Percentiles rank a stretch among this genome's conserved stretches.
Evolutionary conservation across 2,113 vertebrate genomes (phyloP).

Genomic region (Myodes glareolus): DNA sequence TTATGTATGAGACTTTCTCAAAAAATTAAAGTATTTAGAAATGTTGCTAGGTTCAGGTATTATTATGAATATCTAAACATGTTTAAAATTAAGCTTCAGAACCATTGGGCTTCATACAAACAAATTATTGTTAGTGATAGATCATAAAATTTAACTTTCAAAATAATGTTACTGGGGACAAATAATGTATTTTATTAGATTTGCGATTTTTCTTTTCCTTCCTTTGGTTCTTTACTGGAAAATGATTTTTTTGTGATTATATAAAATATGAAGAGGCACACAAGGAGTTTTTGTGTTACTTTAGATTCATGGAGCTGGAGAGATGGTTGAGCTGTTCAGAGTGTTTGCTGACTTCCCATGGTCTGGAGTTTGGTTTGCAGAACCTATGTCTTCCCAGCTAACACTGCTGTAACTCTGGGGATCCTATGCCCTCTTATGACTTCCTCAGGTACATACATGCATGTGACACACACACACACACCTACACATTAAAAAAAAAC

Average conservation of each 20-base stretch:
- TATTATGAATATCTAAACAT: not conserved
- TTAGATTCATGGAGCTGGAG: not conserved
- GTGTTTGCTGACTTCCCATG: not conserved
- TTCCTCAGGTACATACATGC: not conserved
- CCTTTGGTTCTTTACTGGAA: not conserved
- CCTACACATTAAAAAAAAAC: not conserved
- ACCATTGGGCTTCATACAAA: not conserved
- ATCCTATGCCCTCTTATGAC: not conserved
- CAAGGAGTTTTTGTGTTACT: not conserved
- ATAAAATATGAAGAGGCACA: not conserved
- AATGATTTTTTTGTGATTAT: not conserved
- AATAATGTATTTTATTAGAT: not conserved
- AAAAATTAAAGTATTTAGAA: not conserved
- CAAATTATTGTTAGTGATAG: not conserved
- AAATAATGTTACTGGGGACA: not conserved
- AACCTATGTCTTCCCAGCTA: not conserved
- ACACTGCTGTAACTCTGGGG: not conserved
- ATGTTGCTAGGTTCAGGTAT: not conserved
- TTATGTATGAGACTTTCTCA: not conserved
- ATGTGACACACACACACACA: not conserved
- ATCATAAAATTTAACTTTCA: conserved; percentile 29
- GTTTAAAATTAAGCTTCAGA: conserved; percentile 20
- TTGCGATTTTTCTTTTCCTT: not conserved
- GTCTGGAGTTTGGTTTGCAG: not conserved
- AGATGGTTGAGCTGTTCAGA: no score